phyloP scores from a whole-genome alignment of 2,797 vertebrate genomes.

The Halcyon leucocephala region DNA sequence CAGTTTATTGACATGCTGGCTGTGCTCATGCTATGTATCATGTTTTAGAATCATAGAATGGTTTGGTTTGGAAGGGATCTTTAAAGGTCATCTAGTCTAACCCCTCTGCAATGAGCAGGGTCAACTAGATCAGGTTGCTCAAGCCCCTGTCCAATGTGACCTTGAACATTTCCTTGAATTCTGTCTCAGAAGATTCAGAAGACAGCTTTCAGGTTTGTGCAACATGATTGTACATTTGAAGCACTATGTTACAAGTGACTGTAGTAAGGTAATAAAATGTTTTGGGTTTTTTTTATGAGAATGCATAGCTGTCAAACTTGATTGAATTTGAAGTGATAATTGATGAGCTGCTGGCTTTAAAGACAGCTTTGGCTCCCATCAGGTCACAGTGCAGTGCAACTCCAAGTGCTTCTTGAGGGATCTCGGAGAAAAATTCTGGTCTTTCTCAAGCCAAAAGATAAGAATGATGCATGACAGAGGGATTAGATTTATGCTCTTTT shows the following conservation, averaged over 20 bases:
- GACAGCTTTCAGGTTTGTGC: background rate
- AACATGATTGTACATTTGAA: background rate
- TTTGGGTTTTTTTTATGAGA: slow-evolving; percentile 4
- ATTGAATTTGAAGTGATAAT: slow-evolving; percentile 34
- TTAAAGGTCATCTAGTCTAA: background rate
- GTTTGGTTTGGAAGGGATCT: background rate
- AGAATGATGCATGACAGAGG: background rate
- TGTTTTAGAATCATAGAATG: background rate
- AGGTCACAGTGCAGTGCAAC: background rate
- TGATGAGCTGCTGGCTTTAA: background rate
- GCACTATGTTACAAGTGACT: background rate
- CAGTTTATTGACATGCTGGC: background rate
- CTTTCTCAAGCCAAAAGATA: background rate
- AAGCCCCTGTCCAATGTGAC: background rate
- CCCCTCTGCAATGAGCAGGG: background rate
- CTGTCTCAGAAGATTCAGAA: background rate
- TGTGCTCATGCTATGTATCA: background rate
- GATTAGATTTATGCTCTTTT: background rate
- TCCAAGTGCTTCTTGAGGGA: background rate
- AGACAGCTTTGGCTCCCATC: background rate
- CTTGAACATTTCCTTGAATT: background rate
- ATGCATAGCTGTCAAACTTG: slow-evolving; percentile 33
- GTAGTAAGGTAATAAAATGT: slow-evolving; percentile 7
- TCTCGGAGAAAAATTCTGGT: background rate
- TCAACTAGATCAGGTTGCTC: background rate